Percentiles rank a stretch among this genome's conserved stretches.
Evolutionary conservation across 2,113 vertebrate species (phyloP).

Genomic region (Hippoglossus stenolepis): DNA sequence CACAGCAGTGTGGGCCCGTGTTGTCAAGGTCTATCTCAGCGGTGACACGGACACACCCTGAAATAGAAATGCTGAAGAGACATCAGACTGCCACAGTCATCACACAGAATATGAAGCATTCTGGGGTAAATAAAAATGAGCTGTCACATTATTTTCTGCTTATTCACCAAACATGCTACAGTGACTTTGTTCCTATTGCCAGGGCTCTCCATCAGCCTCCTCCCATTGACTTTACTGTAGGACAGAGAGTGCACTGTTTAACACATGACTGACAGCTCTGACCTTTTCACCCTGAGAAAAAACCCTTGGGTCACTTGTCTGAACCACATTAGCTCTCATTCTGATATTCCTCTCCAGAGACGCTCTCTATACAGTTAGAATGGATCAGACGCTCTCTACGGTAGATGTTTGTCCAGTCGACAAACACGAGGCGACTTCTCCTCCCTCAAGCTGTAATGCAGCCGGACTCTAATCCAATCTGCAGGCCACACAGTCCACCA

Average conservation of each 20-base stretch:
- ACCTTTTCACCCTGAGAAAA: conserved; percentile 44
- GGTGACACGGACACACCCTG: conserved; percentile 49
- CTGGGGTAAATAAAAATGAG: neutral
- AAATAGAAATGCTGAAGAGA: conserved; percentile 39
- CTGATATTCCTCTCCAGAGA: conserved; percentile 37
- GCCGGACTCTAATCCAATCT: conserved; percentile 70
- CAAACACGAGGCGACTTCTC: conserved; percentile 45
- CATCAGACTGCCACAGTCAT: conserved; percentile 4
- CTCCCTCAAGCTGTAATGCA: conserved; percentile 46
- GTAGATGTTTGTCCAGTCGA: conserved; percentile 26
- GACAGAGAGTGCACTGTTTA: conserved; percentile 10
- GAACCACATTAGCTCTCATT: conserved; percentile 18
- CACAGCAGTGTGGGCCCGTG: conserved; percentile 26
- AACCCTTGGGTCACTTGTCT: conserved; percentile 28
- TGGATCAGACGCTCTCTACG: conserved; percentile 48
- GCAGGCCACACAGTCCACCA: conserved; percentile 42
- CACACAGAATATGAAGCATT: neutral
- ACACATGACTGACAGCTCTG: conserved; percentile 31
- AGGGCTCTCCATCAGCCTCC: conserved; percentile 10
- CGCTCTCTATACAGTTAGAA: conserved; percentile 40
- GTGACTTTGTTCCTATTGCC: neutral
- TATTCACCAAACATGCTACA: neutral
- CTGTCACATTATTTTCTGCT: conserved; percentile 3
- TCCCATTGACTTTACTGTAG: conserved; percentile 13
- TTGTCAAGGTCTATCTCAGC: conserved; percentile 52